Evolutionary conservation across 1,140 invertebrate genomes (phyloP).

Genomic region (Ladona fulva): DNA sequence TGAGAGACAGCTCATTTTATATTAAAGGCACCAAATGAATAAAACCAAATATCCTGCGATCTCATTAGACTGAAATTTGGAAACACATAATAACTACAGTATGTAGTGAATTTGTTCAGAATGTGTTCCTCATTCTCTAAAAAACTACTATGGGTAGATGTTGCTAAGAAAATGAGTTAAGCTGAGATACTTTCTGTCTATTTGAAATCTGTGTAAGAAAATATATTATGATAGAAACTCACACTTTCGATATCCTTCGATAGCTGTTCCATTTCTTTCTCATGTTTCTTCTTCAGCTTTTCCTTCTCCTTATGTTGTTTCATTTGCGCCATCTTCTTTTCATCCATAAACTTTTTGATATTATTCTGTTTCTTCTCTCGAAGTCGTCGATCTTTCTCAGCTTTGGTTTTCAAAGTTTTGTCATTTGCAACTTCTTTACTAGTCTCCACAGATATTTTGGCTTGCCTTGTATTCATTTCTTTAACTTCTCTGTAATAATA

Average conservation of each 20-base stretch:
- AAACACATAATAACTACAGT: neutral
- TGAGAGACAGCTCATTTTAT: neutral
- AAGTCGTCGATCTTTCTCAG: conserved; percentile 86
- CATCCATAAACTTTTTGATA: conserved; percentile 98
- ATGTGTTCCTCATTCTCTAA: neutral
- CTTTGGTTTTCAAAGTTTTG: conserved; percentile 93
- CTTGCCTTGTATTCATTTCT: conserved; percentile 91
- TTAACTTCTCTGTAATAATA: conserved; percentile 70
- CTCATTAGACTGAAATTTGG: neutral
- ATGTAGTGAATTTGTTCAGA: neutral
- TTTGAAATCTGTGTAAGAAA: neutral
- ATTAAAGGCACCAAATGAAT: too few species aligned
- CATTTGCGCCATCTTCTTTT: conserved; percentile 67
- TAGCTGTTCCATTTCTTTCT: conserved; percentile 85
- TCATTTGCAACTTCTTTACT: conserved; percentile 91
- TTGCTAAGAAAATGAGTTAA: neutral
- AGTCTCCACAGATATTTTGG: conserved; percentile 93
- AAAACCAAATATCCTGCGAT: neutral
- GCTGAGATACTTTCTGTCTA: neutral
- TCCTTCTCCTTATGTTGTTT: conserved; percentile 92
- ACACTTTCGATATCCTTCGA: conserved; percentile 86
- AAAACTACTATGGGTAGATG: neutral
- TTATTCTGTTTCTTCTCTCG: conserved; percentile 98
- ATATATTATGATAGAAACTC: conserved; percentile 30
- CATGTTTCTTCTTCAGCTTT: conserved; percentile 82